Conservation (phyloP, 2,797 vertebrate genomes). For the Sebastes itinus region DNA sequence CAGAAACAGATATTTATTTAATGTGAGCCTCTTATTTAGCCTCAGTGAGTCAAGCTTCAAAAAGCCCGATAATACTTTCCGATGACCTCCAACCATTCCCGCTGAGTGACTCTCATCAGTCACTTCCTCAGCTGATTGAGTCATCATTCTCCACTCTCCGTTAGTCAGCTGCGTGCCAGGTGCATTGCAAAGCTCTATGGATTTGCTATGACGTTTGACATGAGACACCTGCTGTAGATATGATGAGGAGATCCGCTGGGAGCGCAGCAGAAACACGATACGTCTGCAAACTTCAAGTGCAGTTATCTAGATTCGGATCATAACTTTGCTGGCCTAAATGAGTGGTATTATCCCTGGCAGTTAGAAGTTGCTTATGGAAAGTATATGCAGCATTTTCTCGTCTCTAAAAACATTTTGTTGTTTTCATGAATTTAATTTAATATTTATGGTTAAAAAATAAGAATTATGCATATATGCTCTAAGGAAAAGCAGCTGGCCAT, state of each 20-base stretch:
- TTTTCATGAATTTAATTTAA: background rate
- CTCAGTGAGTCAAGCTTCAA: constrained; percentile 50
- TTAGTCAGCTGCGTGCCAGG: constrained; percentile 75
- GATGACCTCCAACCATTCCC: constrained; percentile 62
- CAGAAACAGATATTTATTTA: constrained; percentile 42
- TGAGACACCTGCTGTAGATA: constrained; percentile 62
- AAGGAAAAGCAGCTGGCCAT: background rate
- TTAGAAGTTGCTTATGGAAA: background rate
- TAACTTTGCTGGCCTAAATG: background rate
- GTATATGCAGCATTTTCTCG: background rate
- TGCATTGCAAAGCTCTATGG: constrained; percentile 60
- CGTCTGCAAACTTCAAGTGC: background rate
- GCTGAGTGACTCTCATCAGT: constrained; percentile 71
- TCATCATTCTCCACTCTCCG: constrained; percentile 62
- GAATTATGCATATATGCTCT: background rate
- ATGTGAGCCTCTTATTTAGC: constrained; percentile 32
- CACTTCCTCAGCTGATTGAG: constrained; percentile 75
- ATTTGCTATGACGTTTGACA: constrained; percentile 62
- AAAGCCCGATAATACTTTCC: constrained; percentile 66
- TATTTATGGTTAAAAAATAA: background rate
- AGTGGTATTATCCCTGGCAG: background rate
- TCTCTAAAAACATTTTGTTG: background rate
- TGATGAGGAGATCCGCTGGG: constrained; percentile 12
- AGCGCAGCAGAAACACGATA: background rate
- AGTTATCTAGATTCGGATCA: background rate